phyloP scores from a whole-genome alignment of 2,797 vertebrate species.

The Sebastes hubbsi region DNA sequence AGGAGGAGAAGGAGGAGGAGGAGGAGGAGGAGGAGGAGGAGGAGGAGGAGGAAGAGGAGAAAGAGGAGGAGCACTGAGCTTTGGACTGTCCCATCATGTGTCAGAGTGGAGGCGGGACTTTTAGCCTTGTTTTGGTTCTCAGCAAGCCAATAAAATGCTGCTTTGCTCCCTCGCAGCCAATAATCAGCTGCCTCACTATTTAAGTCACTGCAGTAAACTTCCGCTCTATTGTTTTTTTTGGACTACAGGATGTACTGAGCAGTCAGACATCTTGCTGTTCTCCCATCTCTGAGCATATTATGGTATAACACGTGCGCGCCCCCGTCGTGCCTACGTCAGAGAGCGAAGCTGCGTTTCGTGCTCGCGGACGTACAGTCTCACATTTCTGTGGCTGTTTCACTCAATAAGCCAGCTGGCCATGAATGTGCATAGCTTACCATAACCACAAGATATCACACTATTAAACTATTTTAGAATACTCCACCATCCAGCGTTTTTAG shows the following conservation, averaged over 20 bases:
- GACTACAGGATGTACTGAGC: background rate
- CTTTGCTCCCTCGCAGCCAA: constrained; percentile 33
- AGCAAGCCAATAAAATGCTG: constrained; percentile 33
- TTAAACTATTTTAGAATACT: background rate
- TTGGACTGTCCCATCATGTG: background rate
- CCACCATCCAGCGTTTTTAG: background rate
- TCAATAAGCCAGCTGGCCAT: background rate
- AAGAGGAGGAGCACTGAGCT: background rate
- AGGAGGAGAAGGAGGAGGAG: background rate
- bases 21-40: background rate
- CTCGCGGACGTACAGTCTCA: constrained; percentile 11
- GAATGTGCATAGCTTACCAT: background rate
- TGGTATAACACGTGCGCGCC: constrained; percentile 31
- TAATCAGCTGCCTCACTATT: background rate
- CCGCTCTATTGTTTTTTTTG: constrained; percentile 1
- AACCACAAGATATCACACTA: background rate
- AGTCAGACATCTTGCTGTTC: constrained; percentile 23
- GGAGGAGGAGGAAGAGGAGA: background rate
- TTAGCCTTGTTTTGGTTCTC: constrained; percentile 57
- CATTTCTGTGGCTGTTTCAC: background rate
- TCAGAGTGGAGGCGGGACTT: constrained; percentile 39
- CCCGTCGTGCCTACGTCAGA: constrained; percentile 18
- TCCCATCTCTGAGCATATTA: background rate
- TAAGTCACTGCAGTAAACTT: constrained; percentile 9
- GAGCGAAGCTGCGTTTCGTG: background rate